Base-by-base conservation (phyloP, 2,888 invertebrate species). In the Hirtodrosophila alboralis region DNA sequence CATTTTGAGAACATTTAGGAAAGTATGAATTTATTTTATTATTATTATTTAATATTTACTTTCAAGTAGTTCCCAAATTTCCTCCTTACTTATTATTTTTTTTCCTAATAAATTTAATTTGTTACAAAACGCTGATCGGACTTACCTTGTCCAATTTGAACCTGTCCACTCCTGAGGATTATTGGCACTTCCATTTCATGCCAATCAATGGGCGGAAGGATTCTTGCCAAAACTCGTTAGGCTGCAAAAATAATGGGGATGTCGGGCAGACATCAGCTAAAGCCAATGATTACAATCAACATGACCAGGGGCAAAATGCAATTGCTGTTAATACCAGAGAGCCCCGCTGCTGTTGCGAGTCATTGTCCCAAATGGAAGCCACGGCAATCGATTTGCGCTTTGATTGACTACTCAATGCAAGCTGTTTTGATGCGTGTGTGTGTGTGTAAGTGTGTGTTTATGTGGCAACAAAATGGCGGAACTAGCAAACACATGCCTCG, bases 401-500 rank as follows among this genome's bases (percentile, higher is more conserved):
- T 77, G 71, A 84, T 74, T 79, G 85, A 81, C 75, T 71, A 53
- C 63, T 56, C 56, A 63, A 63, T 74, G 52, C 37, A 52, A 41
- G 41, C 52, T 33, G 43, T 53, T n/a, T 59, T 45, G 28, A 47
- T 61, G 37, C 30, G 45, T 26, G 18, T 37, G 28, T n/a, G 47
- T 38, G 28, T 13, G 49, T 26, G 12, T 38, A n/a, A n/a, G 28
- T 13, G 26, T 10, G 13, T 27, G 36, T 44, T 54, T 10, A 52
- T 45, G 45, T 66, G 45, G 34, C 45, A 73, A 73, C 68, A 63
- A 67, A 68, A 63, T 56, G 74, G 54, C 74, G 54, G 58, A 54
- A 34, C 30, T 45, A 51, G 36, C 65, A 80, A 59, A 58, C 81
- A 70, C 63, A 61, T 28, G 45, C 30, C 48, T 36, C 54, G 56